Base-by-base conservation (phyloP, 1,140 invertebrate species). In the Nomia melanderi region DNA sequence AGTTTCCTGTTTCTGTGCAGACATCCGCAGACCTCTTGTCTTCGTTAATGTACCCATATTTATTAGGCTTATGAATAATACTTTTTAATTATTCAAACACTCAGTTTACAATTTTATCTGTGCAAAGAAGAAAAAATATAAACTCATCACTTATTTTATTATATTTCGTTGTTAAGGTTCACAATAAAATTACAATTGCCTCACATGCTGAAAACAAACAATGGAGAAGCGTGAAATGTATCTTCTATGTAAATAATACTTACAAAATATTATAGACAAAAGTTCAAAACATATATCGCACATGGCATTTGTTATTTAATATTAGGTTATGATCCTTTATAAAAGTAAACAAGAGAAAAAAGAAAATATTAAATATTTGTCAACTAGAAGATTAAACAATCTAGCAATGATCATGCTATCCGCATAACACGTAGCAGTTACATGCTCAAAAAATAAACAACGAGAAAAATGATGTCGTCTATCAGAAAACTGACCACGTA, bases 1-100 rank as follows among this genome's bases (percentile, higher is more conserved):
- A 50, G 97, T 98, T 91, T 99, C 97, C 90, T 99, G 98, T 92
- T 99, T 99, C 85, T 99, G 97, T 27, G 95, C 92, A n/a, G 94
- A 94, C 93, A 95, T 93, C 20, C 91, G 90, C 69, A 92, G 76
- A 59, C 89, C 89, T 82, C 89, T 93, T 27, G 89, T 84, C 82
- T 89, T 92, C 25, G 89, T 53, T 73, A 92, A 88, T 20, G 84
- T 67, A 67, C 80, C 90, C 91, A 92, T 92, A 33, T 83, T 50
- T 56, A 66, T 53, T n/a, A 44, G n/a, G 25, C 31, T 62, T 31
- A 31, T 14, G 33, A 14, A n/a, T 69, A 29, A 11, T 23, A 25
- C 25, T 59, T 11, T 20, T 29, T 27, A 57, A 59, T 9, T 59
- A 29, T 41, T 66, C 25, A 59, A 36, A 20, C n/a, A 71, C 67